phyloP scores from a whole-genome alignment of 2,797 vertebrate species.

The Miichthys miiuy region DNA sequence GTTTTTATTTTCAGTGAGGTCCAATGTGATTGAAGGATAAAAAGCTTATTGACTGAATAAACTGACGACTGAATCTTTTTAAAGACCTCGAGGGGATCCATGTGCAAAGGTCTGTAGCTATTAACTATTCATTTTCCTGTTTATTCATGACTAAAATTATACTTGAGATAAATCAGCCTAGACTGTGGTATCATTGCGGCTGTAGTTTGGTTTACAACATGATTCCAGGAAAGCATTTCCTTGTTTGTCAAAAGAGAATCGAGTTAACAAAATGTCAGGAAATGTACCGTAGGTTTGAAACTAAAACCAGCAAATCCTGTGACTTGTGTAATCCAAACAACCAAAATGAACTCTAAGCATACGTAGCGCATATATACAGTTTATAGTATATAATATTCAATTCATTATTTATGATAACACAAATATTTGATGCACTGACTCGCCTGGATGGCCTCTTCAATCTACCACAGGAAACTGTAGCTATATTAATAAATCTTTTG shows the following conservation, averaged over 20 bases:
- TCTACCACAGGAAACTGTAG: slow-evolving; percentile 47
- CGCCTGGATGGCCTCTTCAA: slow-evolving; percentile 19
- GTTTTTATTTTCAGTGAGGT: slow-evolving; percentile 20
- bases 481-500: slow-evolving; percentile 58
- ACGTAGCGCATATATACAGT: background rate
- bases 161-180: background rate
- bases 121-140: slow-evolving; percentile 19
- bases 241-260: background rate
- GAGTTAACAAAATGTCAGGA: background rate
- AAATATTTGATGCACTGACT: slow-evolving; percentile 62
- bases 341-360: slow-evolving; percentile 6
- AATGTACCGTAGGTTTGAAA: background rate
- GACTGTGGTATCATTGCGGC: background rate
- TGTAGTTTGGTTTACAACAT: background rate
- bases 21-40: slow-evolving; percentile 31
- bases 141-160: slow-evolving; percentile 25
- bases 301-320: background rate
- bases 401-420: slow-evolving; percentile 53
- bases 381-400: slow-evolving; percentile 4
- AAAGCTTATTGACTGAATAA: slow-evolving; percentile 39
- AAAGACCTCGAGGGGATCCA: slow-evolving; percentile 9
- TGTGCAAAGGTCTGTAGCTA: slow-evolving; percentile 20
- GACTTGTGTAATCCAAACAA: background rate
- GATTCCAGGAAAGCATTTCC: background rate
- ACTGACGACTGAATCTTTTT: slow-evolving; percentile 12